These are phyloP conservation scores for Perca flavescens DNA, from an alignment of 2,113 vertebrate species.

Conservation along the genomic window DNA sequence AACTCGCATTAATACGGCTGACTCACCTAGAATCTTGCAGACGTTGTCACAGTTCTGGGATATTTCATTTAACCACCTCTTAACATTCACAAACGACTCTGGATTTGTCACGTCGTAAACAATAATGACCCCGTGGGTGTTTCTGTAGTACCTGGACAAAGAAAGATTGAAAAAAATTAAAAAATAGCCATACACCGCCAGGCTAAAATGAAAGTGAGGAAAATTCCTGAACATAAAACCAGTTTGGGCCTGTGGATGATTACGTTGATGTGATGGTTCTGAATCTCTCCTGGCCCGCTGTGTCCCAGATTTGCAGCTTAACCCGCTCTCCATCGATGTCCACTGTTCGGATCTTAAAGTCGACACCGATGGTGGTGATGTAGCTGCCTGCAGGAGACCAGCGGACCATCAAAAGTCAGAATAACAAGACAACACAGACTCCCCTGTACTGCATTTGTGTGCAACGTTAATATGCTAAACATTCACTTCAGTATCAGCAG, in stretches of 20 bases:
- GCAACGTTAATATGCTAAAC: background rate
- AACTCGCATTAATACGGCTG: background rate
- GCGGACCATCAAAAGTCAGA: background rate
- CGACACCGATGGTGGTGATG: conserved; percentile 90
- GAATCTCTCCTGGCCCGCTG: conserved; percentile 88
- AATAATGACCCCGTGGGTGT: conserved; percentile 90
- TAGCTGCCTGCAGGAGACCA: conserved; percentile 82
- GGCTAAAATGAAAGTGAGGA: background rate
- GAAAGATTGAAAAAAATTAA: too few species aligned
- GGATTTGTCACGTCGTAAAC: conserved; percentile 91
- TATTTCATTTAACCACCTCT: conserved; percentile 89
- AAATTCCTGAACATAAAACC: background rate
- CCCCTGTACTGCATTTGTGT: background rate
- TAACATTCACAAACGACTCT: conserved; percentile 89
- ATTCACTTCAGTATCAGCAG: too few species aligned
- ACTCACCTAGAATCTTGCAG: conserved; percentile 88
- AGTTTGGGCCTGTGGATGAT: background rate
- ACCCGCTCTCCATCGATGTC: conserved; percentile 87
- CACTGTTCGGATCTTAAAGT: conserved; percentile 89
- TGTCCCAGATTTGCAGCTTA: conserved; percentile 91
- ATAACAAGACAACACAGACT: background rate
- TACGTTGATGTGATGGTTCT: conserved; percentile 90
- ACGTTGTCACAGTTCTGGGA: conserved; percentile 90
- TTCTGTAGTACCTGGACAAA: conserved; percentile 87
- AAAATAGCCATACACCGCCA: rapidly evolving